Base-by-base conservation (phyloP, 2,113 vertebrate genomes). In the Rhabdornis inornatus region DNA sequence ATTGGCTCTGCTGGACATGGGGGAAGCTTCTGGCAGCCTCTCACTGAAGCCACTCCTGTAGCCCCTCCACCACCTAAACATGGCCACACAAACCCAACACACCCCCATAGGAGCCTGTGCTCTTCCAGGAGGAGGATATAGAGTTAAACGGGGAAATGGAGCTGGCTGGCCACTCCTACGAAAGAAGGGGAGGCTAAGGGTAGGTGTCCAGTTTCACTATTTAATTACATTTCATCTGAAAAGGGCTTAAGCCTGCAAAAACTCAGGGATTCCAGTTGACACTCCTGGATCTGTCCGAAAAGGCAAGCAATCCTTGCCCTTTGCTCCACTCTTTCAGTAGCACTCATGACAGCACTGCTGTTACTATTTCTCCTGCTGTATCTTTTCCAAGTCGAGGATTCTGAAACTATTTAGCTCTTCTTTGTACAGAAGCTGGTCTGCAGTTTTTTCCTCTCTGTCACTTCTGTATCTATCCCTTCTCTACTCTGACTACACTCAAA, bases 141-240 rank as follows among this genome's bases (percentile, higher is more conserved):
- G 40, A 72, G 27, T n/a, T 79, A 9, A 56, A n/a, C 0, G 0
- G 25, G 35, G 23, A 39, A 60, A 28, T 1, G 19, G 75, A 57
- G 66, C 22, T 1, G 5, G n/a, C 25, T 87, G 45, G 18, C 22
- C 68, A 40, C 63, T 92, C 77, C 56, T n/a, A 23, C 0, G 1
- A 1, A 13, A 59, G n/a, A 64, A n/a, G 16, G 23, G 85, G 42
- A 28, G 27, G 33, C 42, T 57, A 61, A 61, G 28, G 20, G n/a
- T 20, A 24, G 8, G 15, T 44, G 53, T 71, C 57, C 40, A 69
- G 28, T 37, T 72, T 14, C 74, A 70, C 0, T 30, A 4, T 61
- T 80, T 6, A 40, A 56, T 27, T 42, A 44, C 10, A 9, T 49
- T 64, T 83, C 2, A 4, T 23, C 31, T 49, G 30, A 85, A 75